phyloP scores from a whole-genome alignment of 2,113 vertebrate genomes.

The Gambusia affinis region DNA sequence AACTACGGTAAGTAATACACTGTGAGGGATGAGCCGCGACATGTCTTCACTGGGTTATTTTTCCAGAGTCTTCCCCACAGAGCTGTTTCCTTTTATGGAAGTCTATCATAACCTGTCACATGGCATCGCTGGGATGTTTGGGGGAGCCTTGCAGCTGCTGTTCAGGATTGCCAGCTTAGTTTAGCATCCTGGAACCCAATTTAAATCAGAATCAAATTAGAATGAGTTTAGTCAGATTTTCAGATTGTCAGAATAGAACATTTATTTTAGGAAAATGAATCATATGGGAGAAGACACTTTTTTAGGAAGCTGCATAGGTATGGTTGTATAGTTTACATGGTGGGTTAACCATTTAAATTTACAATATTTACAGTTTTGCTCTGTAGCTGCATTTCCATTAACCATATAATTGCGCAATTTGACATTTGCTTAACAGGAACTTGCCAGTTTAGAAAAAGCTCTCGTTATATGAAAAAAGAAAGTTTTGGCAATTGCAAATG shows the following conservation, averaged over 20 bases:
- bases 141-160: neutral
- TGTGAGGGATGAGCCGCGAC: neutral
- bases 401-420: no score
- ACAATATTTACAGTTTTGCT: neutral
- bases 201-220: neutral
- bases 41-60: neutral
- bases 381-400: neutral
- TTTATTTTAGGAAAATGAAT: neutral
- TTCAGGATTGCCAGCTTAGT: neutral
- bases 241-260: neutral
- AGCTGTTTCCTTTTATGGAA: neutral
- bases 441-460: no score
- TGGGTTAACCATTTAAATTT: no score
- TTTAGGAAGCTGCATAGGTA: neutral
- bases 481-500: no score
- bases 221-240: neutral
- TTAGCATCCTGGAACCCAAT: neutral
- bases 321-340: neutral
- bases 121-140: neutral
- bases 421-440: no score
- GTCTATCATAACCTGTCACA: neutral
- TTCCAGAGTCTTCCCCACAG: neutral
- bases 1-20: neutral
- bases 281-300: neutral
- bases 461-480: no score